phyloP scores from a whole-genome alignment of 1,140 invertebrate species.

The Drosophila willistoni region DNA sequence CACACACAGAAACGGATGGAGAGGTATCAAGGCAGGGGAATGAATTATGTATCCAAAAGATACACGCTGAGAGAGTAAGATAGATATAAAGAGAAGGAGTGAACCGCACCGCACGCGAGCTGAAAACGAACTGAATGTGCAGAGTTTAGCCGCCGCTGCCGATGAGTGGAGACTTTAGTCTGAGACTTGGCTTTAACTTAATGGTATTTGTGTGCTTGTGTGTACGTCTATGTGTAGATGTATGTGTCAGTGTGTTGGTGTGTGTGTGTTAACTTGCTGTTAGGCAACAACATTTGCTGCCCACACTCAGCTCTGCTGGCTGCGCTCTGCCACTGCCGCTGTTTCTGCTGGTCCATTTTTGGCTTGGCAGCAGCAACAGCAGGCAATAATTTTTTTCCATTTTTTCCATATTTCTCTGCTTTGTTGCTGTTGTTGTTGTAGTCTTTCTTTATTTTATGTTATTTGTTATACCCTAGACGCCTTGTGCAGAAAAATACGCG shows the following conservation, averaged over 20 bases:
- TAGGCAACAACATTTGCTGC: constrained; percentile 76
- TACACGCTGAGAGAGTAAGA: constrained; percentile 17
- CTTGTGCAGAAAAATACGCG: constrained; percentile 64
- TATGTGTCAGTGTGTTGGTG: constrained; percentile 36
- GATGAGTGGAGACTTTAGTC: constrained; percentile 60
- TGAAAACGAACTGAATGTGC: constrained; percentile 79
- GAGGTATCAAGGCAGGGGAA: constrained; percentile 21
- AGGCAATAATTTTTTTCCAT: constrained; percentile 51
- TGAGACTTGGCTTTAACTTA: constrained; percentile 42
- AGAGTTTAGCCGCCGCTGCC: constrained; percentile 43
- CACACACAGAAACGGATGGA: neutral
- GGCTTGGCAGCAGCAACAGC: constrained; percentile 47
- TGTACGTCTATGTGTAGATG: constrained; percentile 26
- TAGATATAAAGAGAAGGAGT: constrained; percentile 51
- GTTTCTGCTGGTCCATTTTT: constrained; percentile 73
- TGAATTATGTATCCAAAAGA: constrained; percentile 27
- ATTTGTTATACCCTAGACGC: constrained; percentile 58
- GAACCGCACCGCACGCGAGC: constrained; percentile 82
- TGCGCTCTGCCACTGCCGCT: constrained; percentile 35
- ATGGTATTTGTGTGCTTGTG: constrained; percentile 7
- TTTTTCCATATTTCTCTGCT: constrained; percentile 17
- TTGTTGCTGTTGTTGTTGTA: constrained; percentile 15
- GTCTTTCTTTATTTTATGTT: constrained; percentile 27
- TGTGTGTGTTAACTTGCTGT: constrained; percentile 53
- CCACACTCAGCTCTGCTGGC: constrained; percentile 66